These are phyloP conservation scores for Leucophenga montana DNA, from an alignment of 2,888 invertebrate genomes.

Conservation along the genomic window DNA sequence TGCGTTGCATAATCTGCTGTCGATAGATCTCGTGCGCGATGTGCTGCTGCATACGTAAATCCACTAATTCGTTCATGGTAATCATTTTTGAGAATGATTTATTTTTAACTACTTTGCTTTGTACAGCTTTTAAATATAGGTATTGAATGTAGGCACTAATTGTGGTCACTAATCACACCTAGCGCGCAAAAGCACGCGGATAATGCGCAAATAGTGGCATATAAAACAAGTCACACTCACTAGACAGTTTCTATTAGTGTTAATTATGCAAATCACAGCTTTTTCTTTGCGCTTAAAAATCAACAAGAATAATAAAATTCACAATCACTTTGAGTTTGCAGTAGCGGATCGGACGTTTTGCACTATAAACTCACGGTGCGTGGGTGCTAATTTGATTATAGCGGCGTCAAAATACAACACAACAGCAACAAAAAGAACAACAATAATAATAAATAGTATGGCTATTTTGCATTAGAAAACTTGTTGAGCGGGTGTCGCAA, in stretches of 20 bases:
- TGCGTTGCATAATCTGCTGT: conserved; percentile 71
- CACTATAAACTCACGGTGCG: conserved; percentile 44
- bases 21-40: conserved; percentile 71
- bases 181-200: conserved; percentile 20
- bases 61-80: conserved; percentile 71
- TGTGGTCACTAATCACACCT: conserved; percentile 17
- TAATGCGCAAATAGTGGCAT: conserved; percentile 9
- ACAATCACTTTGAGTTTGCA: conserved; percentile 4
- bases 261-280: conserved; percentile 61
- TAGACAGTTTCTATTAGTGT: conserved; percentile 58
- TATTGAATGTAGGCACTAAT: conserved; percentile 7
- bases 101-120: conserved; percentile 39
- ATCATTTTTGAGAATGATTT: conserved; percentile 53
- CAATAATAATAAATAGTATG: conserved; percentile 1
- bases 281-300: conserved; percentile 1
- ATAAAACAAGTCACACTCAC: conserved; percentile 39
- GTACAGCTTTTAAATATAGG: conserved; percentile 43
- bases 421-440: conserved; percentile 40
- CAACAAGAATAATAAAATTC: background rate
- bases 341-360: conserved; percentile 26
- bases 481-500: conserved; percentile 2
- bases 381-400: conserved; percentile 70
- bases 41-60: conserved; percentile 71
- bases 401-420: conserved; percentile 40
- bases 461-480: conserved; percentile 15